Base-by-base conservation (phyloP, 2,888 invertebrate genomes). In the Eilema caniola region DNA sequence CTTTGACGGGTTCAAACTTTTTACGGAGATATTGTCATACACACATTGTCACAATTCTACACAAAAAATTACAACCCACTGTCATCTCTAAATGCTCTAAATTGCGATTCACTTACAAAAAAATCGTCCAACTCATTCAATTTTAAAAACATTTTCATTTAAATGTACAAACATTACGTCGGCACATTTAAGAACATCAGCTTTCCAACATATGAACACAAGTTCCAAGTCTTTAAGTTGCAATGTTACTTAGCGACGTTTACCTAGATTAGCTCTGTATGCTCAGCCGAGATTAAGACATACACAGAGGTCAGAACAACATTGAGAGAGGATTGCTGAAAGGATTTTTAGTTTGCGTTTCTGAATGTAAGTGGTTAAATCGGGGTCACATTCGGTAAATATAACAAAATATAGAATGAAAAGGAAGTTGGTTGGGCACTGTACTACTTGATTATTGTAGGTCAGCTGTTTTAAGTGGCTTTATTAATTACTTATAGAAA, bases 191-290 rank as follows among this genome's bases (percentile, higher is more conserved):
- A 8, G 31, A 31, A 56, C 3, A 28, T 11, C 16, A 53, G 7
- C 25, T 56, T 31, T n/a, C 53, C 53, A 64, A 23, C 23, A 31
- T 33, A 57, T 41, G 47, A 24, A 69, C 47, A 65, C 47, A 53
- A 60, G 10, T 14, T 28, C 28, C 23, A 47, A 64, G 64, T 31
- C 57, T 64, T 60, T 47, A 65, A 75, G 69, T 69, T 23, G 11
- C 47, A 67, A 71, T n/a, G 33, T 67, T 63, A 69, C 67, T 53
- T 47, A 64, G 59, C 60, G 47, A 60, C 65, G 28, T 76, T 71
- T 74, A 63, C 24, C 23, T 64, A 73, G 62, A 64, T 70, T 69
- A 79, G 70, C 76, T 67, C 60, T 77, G 61, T 78, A 53, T 77
- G 66, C 47, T 68, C 72, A 66, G 41, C 57, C 47, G 23, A 77